phyloP scores from a whole-genome alignment of 1,140 invertebrate species.

The Caenorhabditis inopinata region DNA sequence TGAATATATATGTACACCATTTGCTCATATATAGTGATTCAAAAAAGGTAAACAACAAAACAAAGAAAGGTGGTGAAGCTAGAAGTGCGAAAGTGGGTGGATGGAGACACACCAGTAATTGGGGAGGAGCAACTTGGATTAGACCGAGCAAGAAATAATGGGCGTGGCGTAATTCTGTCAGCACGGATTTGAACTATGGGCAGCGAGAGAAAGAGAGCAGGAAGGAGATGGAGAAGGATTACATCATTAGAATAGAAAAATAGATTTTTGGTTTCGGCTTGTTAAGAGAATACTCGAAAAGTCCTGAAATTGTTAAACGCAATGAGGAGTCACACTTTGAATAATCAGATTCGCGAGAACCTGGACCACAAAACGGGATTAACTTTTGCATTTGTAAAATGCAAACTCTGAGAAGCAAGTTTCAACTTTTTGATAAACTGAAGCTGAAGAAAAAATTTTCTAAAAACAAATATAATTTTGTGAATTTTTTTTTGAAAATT shows the following conservation, averaged over 20 bases:
- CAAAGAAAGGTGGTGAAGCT: background rate
- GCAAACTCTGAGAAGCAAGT: too few relatives aligned
- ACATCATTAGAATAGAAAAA: background rate
- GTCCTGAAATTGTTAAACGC: too few relatives aligned
- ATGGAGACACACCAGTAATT: background rate
- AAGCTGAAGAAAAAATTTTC: too few relatives aligned
- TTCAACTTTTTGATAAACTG: too few relatives aligned
- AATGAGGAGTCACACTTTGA: too few relatives aligned
- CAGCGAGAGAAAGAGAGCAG: background rate
- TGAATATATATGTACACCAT: background rate
- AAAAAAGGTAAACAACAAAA: background rate
- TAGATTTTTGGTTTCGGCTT: background rate
- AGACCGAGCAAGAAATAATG: background rate
- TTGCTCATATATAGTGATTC: background rate
- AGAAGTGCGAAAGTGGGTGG: background rate
- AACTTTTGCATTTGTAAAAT: too few relatives aligned
- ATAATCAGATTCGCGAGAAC: too few relatives aligned
- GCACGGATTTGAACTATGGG: conserved; percentile 17
- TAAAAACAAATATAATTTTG: too few relatives aligned
- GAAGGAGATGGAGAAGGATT: background rate
- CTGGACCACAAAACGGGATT: too few relatives aligned
- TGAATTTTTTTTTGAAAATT: too few relatives aligned
- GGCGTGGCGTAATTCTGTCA: background rate
- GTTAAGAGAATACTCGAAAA: too few relatives aligned
- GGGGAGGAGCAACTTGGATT: conserved; percentile 26